Base-by-base conservation (phyloP, 2,113 vertebrate genomes). In the Lagenorhynchus albirostris region DNA sequence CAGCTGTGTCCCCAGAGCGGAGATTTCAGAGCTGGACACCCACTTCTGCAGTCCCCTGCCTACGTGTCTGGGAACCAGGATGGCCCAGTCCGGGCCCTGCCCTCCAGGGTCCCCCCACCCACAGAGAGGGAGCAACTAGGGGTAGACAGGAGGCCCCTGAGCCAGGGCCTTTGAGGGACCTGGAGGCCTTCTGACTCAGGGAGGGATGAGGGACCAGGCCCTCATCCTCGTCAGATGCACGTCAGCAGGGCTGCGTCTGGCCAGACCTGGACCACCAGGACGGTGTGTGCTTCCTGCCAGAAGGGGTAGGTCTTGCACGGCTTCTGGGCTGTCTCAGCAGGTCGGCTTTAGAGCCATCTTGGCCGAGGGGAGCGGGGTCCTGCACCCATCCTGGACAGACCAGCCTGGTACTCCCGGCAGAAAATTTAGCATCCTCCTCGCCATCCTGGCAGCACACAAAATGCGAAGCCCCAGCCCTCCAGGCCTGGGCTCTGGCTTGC, bases 241-340 rank as follows among this genome's bases (percentile, higher is more conserved):
- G 33, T 55, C 8, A 1, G 20, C 23, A 13, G 31, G 55, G 21
- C 65, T n/a, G 33, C 44, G 36, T 38, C 0, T 1, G 20, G 13
- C 53, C 26, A 14, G 50, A 55, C 41, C 33, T 4, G 15, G 15
- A 8, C 25, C 0, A 1, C 58, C 23, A 14, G 95, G 55, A 8
- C 2, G 1, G 33, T 18, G 23, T 29, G 9, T 0, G 13, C 47
- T 8, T n/a, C 65, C 15, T 53, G 9, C 14, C 60, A 1, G 38
- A 15, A 18, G 44, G 18, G 18, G 8, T 9, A 13, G 38, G 50
- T 31, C 1, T 12, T 1, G 1, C 7, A 3, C 1, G 29, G 29
- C 29, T 12, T 8, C 29, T 17, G 38, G 20, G 33, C 26, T 3
- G 50, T n/a, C 33, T 13, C 20, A 1, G 67, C 33, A 41, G 25